Conservation (phyloP, 2,113 vertebrate genomes). For the Pachycephala philippinensis region DNA sequence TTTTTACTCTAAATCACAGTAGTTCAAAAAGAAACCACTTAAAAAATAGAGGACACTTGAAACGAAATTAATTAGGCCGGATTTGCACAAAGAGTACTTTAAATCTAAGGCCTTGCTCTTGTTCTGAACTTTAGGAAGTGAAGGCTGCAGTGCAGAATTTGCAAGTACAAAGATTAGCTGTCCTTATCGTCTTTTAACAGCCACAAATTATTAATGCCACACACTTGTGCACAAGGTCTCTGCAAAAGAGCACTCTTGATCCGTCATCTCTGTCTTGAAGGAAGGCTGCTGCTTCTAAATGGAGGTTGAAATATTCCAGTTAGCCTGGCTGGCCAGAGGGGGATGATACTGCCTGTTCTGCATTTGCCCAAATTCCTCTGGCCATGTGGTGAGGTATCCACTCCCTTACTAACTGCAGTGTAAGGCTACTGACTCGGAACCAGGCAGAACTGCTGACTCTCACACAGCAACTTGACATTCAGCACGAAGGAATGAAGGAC, state of each 20-base stretch:
- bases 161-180: not conserved
- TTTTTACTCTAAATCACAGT: not conserved
- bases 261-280: not conserved
- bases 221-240: not conserved
- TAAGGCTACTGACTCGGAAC: not conserved
- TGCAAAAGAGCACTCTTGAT: not conserved
- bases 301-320: not conserved
- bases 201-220: not conserved
- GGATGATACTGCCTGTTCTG: not conserved
- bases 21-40: not conserved
- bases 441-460: not conserved
- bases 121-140: not conserved
- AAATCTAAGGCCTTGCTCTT: not conserved
- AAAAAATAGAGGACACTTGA: not conserved
- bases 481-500: not conserved
- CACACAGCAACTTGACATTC: not conserved
- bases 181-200: not conserved
- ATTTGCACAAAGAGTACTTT: not conserved
- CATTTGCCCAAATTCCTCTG: not conserved
- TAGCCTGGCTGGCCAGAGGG: not conserved
- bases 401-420: not conserved
- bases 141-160: not conserved
- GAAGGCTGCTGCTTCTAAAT: not conserved
- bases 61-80: not conserved
- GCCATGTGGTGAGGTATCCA: not conserved